Percentiles rank a stretch among this genome's conserved stretches.
Conservation (phyloP, 2,888 invertebrate species). For the Trachelus tabidus region DNA sequence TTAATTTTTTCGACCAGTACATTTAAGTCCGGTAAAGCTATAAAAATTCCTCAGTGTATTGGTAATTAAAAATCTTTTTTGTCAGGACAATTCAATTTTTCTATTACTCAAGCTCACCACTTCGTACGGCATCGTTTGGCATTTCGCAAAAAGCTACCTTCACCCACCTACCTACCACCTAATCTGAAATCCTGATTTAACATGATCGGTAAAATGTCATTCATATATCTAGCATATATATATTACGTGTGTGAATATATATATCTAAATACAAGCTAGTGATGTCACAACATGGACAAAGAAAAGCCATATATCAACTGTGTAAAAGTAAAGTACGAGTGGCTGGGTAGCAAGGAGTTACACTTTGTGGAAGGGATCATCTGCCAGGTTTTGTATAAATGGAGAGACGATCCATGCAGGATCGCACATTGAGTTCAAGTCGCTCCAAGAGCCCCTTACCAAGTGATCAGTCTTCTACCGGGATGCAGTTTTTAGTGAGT, state of each 20-base stretch:
- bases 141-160: conserved; percentile 39
- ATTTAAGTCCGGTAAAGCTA: not conserved
- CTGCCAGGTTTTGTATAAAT: conserved; percentile 61
- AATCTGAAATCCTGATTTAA: conserved; percentile 32
- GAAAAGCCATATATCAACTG: not conserved
- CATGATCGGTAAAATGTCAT: not conserved
- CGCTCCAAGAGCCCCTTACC: conserved; percentile 49
- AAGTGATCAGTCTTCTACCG: conserved; percentile 35
- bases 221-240: no score
- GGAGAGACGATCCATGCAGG: conserved; percentile 45
- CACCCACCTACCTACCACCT: conserved; percentile 13
- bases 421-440: conserved; percentile 52
- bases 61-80: not conserved
- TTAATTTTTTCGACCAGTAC: not conserved
- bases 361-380: conserved; percentile 52
- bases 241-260: no score
- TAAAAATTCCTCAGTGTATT: no score
- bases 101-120: not conserved
- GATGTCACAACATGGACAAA: not conserved
- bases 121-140: conserved; percentile 28
- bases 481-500: conserved; percentile 61
- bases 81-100: not conserved
- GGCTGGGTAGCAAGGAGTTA: not conserved
- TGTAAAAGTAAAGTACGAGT: not conserved
- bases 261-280: not conserved